phyloP scores from a whole-genome alignment of 2,113 vertebrate species.

The Notiomystis cincta region DNA sequence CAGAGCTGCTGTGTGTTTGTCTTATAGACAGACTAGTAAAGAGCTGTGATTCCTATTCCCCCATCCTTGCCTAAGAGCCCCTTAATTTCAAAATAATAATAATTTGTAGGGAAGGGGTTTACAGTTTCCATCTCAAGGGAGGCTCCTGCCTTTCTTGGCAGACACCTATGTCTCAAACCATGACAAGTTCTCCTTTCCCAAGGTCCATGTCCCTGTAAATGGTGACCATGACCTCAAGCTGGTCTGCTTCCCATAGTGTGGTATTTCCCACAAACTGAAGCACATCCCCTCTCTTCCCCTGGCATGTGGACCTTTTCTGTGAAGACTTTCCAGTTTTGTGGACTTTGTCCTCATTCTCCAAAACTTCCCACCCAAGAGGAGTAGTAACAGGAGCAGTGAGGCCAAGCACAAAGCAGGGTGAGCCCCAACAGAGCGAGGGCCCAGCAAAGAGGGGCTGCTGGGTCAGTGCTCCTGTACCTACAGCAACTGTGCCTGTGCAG shows the following conservation, averaged over 20 bases:
- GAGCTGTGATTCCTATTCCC: too few relatives aligned
- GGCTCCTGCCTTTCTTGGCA: too few relatives aligned
- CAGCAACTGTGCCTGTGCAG: background rate
- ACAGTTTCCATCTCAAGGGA: too few relatives aligned
- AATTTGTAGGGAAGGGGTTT: too few relatives aligned
- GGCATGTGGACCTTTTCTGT: fast-evolving
- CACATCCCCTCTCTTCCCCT: background rate
- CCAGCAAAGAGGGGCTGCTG: background rate
- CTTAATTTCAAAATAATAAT: too few relatives aligned
- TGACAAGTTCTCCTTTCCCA: background rate
- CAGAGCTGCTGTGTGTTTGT: too few relatives aligned
- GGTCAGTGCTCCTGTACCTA: background rate
- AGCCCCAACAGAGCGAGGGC: fast-evolving
- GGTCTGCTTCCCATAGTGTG: background rate
- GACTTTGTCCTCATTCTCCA: background rate
- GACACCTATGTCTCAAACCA: too few relatives aligned
- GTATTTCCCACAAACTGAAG: background rate
- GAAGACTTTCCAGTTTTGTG: background rate
- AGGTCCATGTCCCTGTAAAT: background rate
- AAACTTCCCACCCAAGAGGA: background rate
- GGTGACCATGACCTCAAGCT: background rate
- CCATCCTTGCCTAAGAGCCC: too few relatives aligned
- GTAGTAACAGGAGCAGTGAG: fast-evolving
- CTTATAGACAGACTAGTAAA: too few relatives aligned
- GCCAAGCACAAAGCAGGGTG: fast-evolving